Base-by-base conservation (phyloP, 1,140 invertebrate genomes). In the Magallana ariakensis region DNA sequence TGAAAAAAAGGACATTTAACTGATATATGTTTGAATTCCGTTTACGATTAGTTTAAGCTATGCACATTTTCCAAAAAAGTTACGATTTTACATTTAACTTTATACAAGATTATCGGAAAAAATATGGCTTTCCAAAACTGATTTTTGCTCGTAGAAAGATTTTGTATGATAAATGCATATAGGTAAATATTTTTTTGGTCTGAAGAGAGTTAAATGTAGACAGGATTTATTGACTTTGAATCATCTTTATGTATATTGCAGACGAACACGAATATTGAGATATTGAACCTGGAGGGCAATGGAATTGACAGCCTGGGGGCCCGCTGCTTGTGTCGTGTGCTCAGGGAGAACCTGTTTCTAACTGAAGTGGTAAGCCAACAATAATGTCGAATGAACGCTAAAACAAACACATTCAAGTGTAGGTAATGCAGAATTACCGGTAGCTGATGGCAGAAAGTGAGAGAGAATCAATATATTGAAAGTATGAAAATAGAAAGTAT, bases 271-370 rank as follows among this genome's bases (percentile, higher is more conserved):
- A 91, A 90, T n/a, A 91, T 92, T 82, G 91, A 93, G 85, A 90
- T 90, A 80, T 80, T 93, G 54, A 91, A 93, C 83, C 87, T 93
- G n/a, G 90, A 91, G 87, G 92, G 92, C 0, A 93, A 93, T 86
- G 90, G 89, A 19, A 92, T 93, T 54, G 91, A 92, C 46, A 82
- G 85, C 8, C 84, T 87, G 55, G 92, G 92, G 58, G 90, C 90
- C 56, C 88, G 89, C 83, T 92, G 91, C 85, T 80, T 93, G 33
- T 90, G 89, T 22, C 88, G 90, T 55, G 90, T 93, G 26, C 87
- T 93, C 26, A 90, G 90, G 75, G 93, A 93, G 83, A 93, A 93
- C 66, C 91, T 92, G n/a, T 93, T 92, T 80, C 90, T 93, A 33
- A 92, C 92, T 58, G 92, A 93, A 86, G 89, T 93, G 87, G 92